Percentiles rank a stretch among this genome's conserved stretches.
phyloP scores from a whole-genome alignment of 2,888 invertebrate species.

The Eristalis intricaria region DNA sequence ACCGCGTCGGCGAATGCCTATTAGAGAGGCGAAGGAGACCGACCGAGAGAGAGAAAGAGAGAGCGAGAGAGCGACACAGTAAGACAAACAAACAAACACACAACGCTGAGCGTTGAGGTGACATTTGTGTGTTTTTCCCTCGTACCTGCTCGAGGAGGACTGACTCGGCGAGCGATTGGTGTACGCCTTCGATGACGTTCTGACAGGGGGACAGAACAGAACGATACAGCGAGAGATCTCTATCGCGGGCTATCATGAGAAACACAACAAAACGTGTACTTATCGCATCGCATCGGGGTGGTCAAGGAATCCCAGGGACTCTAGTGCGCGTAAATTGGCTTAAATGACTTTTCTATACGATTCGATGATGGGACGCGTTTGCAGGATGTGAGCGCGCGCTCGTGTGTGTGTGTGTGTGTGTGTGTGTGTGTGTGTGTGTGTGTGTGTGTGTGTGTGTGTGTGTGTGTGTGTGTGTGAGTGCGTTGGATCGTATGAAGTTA shows the following conservation, averaged over 20 bases:
- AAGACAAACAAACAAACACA: conserved; percentile 63
- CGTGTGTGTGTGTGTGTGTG: too few relatives aligned
- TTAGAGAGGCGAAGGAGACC: conserved; percentile 49
- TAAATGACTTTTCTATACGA: conserved; percentile 59
- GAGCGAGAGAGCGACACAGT: neutral
- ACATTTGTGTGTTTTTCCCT: conserved; percentile 60
- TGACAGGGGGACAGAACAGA: conserved; percentile 14
- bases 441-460: too few relatives aligned
- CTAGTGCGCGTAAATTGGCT: conserved; percentile 51
- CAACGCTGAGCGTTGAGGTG: too few relatives aligned
- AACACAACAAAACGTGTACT: conserved; percentile 58
- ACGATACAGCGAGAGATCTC: conserved; percentile 50
- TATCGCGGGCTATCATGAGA: conserved; percentile 43
- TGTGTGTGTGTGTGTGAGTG: too few relatives aligned
- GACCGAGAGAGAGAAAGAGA: neutral
- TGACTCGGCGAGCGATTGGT: conserved; percentile 43
- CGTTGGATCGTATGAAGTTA: conserved; percentile 47
- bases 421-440: too few relatives aligned
- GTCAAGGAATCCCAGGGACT: conserved; percentile 38
- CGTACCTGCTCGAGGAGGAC: conserved; percentile 18
- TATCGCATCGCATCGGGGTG: conserved; percentile 65
- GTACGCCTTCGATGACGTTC: conserved; percentile 58
- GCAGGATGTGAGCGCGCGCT: neutral
- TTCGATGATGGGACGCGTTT: neutral
- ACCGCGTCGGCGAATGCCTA: conserved; percentile 13